Conservation (phyloP, 2,888 invertebrate species). For the Acanthoscelides obtectus region DNA sequence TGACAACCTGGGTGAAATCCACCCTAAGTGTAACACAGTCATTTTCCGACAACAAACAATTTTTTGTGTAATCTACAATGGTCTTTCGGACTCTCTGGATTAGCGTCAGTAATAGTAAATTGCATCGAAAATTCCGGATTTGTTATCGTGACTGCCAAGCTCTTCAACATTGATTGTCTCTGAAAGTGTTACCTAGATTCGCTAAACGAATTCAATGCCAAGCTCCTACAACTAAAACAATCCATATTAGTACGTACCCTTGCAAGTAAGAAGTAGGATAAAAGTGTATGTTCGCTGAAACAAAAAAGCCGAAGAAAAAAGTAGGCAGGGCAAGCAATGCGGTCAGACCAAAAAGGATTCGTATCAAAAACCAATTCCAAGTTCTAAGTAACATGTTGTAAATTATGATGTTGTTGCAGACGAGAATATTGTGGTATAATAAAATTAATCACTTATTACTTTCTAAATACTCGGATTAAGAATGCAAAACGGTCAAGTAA, state of each 20-base stretch:
- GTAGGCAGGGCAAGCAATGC: not conserved
- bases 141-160: too few relatives aligned
- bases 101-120: too few relatives aligned
- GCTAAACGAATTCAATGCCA: not conserved
- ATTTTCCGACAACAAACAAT: too few relatives aligned
- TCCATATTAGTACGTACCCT: not conserved
- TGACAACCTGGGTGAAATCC: too few relatives aligned
- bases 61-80: too few relatives aligned
- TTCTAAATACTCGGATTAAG: not conserved
- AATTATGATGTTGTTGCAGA: not conserved
- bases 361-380: not conserved
- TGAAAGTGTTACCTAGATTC: not conserved
- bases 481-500: not conserved
- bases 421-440: not conserved
- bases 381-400: not conserved
- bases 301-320: not conserved
- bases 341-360: not conserved
- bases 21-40: too few relatives aligned
- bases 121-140: too few relatives aligned
- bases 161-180: too few relatives aligned
- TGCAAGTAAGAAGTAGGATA: not conserved
- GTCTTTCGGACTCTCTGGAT: too few relatives aligned
- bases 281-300: not conserved
- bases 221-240: not conserved
- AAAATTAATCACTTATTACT: not conserved